Conservation (phyloP, 2,797 vertebrate genomes). For the Clarias platycephalus region DNA sequence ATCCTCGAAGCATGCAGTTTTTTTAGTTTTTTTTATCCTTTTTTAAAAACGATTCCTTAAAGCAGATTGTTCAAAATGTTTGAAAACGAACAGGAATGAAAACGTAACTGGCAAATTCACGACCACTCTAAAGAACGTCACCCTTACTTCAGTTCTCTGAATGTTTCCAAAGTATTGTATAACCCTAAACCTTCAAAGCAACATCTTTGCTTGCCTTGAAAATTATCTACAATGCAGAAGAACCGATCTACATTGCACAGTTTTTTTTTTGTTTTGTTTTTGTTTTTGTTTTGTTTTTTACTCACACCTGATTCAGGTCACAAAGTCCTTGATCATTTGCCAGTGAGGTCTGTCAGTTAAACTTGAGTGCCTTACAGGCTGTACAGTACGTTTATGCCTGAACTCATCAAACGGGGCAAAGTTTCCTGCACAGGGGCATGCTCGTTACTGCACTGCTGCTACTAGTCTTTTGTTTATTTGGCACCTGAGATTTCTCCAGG, state of each 20-base stretch:
- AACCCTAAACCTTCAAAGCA: conserved; percentile 28
- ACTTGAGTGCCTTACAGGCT: background rate
- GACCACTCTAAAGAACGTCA: background rate
- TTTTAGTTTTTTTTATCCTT: no score
- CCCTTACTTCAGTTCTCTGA: conserved; percentile 4
- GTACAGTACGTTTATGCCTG: background rate
- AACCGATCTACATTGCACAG: background rate
- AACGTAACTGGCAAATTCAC: background rate
- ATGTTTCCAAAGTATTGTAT: conserved; percentile 7
- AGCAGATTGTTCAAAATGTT: background rate
- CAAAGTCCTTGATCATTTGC: conserved; percentile 18
- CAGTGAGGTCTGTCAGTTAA: background rate
- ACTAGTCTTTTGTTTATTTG: conserved; percentile 37
- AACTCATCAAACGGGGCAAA: background rate
- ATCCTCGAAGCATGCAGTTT: background rate
- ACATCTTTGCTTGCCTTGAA: conserved; percentile 26
- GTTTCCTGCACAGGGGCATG: conserved; percentile 4
- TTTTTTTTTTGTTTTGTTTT: background rate
- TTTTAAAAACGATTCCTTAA: background rate
- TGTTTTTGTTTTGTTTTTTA: background rate
- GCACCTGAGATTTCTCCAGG: conserved; percentile 63
- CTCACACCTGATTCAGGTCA: conserved; percentile 12
- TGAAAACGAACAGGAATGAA: background rate
- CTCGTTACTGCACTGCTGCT: background rate
- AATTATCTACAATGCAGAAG: conserved; percentile 10